Percentiles rank a stretch among this genome's conserved stretches.
Conservation (phyloP, 2,888 invertebrate genomes). For the Argynnis bischoffii region DNA sequence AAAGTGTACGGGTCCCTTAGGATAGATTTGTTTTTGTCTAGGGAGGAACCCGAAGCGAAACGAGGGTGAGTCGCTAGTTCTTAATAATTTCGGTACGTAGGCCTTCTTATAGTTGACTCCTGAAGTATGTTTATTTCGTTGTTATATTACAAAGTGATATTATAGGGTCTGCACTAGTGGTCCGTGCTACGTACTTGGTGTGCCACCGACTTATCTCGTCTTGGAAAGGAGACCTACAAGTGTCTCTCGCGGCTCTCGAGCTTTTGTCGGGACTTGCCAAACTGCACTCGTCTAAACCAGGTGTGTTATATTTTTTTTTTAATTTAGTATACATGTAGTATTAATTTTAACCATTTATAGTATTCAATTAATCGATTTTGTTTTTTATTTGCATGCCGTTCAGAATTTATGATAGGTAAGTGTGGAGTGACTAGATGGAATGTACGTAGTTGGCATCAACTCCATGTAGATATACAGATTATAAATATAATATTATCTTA, state of each 20-base stretch:
- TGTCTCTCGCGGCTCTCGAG: conserved; percentile 96
- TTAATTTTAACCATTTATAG: not conserved
- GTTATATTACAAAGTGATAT: conserved; percentile 10
- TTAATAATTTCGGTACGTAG: no score
- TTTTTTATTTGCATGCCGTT: conserved; percentile 57
- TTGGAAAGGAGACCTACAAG: conserved; percentile 97
- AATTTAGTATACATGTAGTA: no score
- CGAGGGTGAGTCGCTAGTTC: no score
- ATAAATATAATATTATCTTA: no score
- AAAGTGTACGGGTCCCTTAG: no score
- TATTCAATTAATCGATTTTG: not conserved
- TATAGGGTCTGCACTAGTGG: conserved; percentile 88
- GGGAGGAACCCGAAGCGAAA: no score
- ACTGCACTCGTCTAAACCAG: conserved; percentile 93
- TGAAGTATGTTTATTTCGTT: not conserved
- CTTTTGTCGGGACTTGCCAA: conserved; percentile 94
- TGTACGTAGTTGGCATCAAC: no score
- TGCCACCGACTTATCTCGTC: conserved; percentile 97
- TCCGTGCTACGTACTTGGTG: conserved; percentile 95
- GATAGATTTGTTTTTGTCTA: no score
- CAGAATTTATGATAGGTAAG: conserved; percentile 75
- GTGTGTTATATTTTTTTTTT: conserved; percentile 67
- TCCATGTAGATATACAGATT: no score
- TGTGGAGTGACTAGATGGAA: not conserved
- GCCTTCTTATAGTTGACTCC: no score